phyloP scores from a whole-genome alignment of 1,140 invertebrate genomes.

The Heliconius hermathena region DNA sequence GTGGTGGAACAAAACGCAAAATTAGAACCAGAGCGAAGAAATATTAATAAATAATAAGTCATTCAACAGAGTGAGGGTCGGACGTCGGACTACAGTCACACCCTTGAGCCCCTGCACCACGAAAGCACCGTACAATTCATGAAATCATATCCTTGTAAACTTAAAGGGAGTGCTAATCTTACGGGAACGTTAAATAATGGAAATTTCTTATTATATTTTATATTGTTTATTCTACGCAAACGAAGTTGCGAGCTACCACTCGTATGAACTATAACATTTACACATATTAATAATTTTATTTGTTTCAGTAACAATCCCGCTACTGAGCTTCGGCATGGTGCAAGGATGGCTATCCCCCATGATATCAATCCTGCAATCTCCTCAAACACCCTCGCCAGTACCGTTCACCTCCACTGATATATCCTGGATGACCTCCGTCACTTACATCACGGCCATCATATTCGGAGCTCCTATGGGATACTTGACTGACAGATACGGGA shows the following conservation, averaged over 20 bases:
- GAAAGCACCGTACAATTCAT: not conserved
- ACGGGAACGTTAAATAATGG: no score
- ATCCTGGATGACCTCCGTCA: conserved; percentile 71
- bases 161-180: no score
- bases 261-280: not conserved
- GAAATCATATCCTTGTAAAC: no score
- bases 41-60: no score
- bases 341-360: conserved; percentile 74
- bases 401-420: conserved; percentile 61
- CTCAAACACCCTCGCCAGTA: conserved; percentile 52
- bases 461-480: conserved; percentile 69
- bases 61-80: no score
- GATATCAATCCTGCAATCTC: conserved; percentile 62
- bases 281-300: conserved; percentile 12
- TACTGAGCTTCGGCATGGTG: conserved; percentile 72
- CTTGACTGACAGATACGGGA: conserved; percentile 66
- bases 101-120: no score
- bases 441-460: conserved; percentile 70
- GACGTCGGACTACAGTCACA: no score
- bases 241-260: not conserved
- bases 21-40: no score
- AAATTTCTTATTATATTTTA: no score
- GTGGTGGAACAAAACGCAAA: no score
- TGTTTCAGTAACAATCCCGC: conserved; percentile 65
- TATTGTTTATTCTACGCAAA: no score